Evolutionary conservation across 1,140 invertebrate species (phyloP), one percentile per base, ranked within the genome.

Genomic region (Megalopta genalis): DNA sequence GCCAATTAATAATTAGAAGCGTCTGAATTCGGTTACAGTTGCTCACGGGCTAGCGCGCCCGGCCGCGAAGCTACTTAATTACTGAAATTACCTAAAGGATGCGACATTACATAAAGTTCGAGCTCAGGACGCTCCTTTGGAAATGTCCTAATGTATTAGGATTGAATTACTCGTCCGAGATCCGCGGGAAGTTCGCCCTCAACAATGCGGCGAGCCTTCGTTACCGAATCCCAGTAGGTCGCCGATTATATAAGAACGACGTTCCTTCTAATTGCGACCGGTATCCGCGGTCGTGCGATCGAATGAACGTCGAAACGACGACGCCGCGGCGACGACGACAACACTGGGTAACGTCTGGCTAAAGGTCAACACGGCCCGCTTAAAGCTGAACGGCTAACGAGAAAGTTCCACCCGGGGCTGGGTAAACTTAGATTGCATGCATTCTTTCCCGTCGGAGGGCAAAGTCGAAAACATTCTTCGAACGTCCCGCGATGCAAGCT

Each of bases 401-500:
- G 49, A 23, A 67, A 76, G 2, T 75, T 80, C 5, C 2, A n/a
- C 32, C 37, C 5, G 9, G 21, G 49, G 18, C 25, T 42, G 16
- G 37, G 18, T 39, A 59, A 79, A 79, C 69, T 79, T 79, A 66
- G 77, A 80, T 80, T 76, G 25, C 57, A 42, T 68, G 32, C 64
- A 76, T 76, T 76, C 72, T 66, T 57, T 65, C 46, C 23, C 54
- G 27, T 8, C 23, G 27, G 75, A 68, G 46, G 32, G 46, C 25
- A 67, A 49, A 54, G 49, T 16, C 27, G 27, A 62, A 80, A 75
- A 27, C 78, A 63, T 75, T 67, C 65, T 68, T 18, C 32, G 54
- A 75, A 80, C 75, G 67, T 68, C 60, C 65, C 49, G 25, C 14
- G 62, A 49, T 65, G 49, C 70, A 60, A 79, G 25, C 27, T 57